Base-by-base conservation (phyloP, 2,113 vertebrate species). In the Trochalopteron elliotii region DNA sequence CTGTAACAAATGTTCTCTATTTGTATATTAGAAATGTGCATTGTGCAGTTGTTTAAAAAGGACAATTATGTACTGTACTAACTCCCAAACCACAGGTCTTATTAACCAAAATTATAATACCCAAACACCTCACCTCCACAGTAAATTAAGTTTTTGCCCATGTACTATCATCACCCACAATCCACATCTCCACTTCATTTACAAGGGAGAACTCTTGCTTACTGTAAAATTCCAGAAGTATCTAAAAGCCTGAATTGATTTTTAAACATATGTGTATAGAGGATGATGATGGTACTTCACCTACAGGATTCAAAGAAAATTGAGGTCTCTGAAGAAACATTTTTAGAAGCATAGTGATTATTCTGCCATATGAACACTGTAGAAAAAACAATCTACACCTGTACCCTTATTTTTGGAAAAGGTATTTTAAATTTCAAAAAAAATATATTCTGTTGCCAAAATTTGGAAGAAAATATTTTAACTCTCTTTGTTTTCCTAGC, bases 41-140 rank as follows among this genome's bases (percentile, higher is more conserved):
- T 65, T 0, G 0, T 65, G 49, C 15, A n/a, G 55, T 53, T 0
- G 2, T 49, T 92, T 61, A 1, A 45, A 75, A 61, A 50, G 16
- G 7, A 14, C 18, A 49, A 10, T 70, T 53, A 22, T 15, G 25
- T 85, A 64, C 12, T 4, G 1, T 21, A 44, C 4, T 59, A 85
- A 42, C 13, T 39, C 25, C 18, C 10, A 85, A 52, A 72, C 60
- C 19, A 60, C 8, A 25, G 5, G 8, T 44, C 22, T 76, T 59
- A 12, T 37, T 82, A 87, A 64, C 17, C 57, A 71, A 71, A 78
- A 85, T 40, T 17, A 0, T 55, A 53, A 30, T 20, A 64, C 8
- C 15, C 3, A 2, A 76, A 56, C 9, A 39, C 3, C 13, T 61
- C 63, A 65, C 10, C 22, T 35, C 17, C 65, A 82, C 11, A 79